Conservation (phyloP, 2,797 vertebrate species). For the Florisuga fusca region DNA sequence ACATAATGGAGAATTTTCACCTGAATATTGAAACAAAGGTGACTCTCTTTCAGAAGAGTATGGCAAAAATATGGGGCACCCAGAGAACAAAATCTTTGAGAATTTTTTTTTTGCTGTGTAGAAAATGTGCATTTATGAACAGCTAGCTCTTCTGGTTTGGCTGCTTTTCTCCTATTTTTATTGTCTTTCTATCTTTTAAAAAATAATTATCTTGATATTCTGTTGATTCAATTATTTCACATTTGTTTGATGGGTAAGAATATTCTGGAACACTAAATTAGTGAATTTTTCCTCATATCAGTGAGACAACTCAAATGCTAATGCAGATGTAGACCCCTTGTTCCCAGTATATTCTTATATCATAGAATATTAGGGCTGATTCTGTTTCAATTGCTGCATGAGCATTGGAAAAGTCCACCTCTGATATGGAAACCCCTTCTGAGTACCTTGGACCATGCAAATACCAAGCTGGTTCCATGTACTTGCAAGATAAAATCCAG, state of each 20-base stretch:
- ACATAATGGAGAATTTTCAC: background rate
- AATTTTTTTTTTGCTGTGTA: background rate
- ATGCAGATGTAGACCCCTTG: background rate
- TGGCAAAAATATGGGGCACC: background rate
- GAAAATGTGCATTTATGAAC: background rate
- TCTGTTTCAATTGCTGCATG: background rate
- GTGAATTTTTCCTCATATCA: background rate
- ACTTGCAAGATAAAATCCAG: background rate
- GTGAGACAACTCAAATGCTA: background rate
- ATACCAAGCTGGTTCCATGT: background rate
- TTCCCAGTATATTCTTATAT: background rate
- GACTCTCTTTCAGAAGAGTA: background rate
- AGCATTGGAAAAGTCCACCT: background rate
- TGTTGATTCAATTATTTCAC: background rate
- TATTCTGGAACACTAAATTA: background rate
- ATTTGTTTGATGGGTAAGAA: background rate
- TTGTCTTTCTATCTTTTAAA: background rate
- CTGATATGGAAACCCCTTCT: background rate
- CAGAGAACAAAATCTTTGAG: background rate
- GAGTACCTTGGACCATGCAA: background rate
- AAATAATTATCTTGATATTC: background rate
- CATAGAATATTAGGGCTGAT: background rate
- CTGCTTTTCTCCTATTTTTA: background rate
- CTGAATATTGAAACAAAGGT: background rate
- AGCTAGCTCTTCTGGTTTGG: background rate